Conservation (phyloP, 2,113 vertebrate species). For the Sander lucioperca region DNA sequence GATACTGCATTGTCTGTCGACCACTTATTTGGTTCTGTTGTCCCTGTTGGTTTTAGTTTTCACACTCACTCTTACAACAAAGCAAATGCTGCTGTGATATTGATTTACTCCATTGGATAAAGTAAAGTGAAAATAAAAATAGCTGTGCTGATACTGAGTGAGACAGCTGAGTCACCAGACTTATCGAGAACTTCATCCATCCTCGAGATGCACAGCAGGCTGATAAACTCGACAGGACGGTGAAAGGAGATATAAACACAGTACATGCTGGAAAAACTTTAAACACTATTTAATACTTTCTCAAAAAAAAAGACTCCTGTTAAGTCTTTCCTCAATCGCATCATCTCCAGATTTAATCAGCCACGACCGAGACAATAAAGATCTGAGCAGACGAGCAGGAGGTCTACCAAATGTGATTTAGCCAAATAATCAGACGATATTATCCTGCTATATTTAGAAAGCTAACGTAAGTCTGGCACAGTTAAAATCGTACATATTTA, state of each 20-base stretch:
- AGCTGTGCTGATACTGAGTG: not conserved
- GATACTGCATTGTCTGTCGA: not conserved
- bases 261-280: not conserved
- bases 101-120: constrained; percentile 8
- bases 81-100: constrained; percentile 7
- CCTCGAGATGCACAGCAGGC: not conserved
- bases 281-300: not conserved
- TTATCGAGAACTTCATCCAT: constrained; percentile 13
- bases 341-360: constrained; percentile 8
- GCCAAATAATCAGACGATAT: constrained; percentile 19
- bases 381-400: constrained; percentile 14
- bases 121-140: constrained; percentile 13
- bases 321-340: constrained; percentile 20
- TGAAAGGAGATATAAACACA: not conserved
- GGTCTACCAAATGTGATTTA: constrained; percentile 41
- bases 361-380: not conserved
- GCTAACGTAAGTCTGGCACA: not conserved
- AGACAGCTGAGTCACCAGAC: not conserved
- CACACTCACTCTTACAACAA: not conserved
- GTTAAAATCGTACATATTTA: not conserved
- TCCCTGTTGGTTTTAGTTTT: constrained; percentile 6
- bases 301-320: not conserved
- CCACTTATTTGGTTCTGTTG: constrained; percentile 4
- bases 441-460: constrained; percentile 7
- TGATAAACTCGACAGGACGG: not conserved